Evolutionary conservation across 2,113 vertebrate genomes (phyloP), one percentile per base, ranked within the genome.

Genomic region (Poeciliopsis prolifica): DNA sequence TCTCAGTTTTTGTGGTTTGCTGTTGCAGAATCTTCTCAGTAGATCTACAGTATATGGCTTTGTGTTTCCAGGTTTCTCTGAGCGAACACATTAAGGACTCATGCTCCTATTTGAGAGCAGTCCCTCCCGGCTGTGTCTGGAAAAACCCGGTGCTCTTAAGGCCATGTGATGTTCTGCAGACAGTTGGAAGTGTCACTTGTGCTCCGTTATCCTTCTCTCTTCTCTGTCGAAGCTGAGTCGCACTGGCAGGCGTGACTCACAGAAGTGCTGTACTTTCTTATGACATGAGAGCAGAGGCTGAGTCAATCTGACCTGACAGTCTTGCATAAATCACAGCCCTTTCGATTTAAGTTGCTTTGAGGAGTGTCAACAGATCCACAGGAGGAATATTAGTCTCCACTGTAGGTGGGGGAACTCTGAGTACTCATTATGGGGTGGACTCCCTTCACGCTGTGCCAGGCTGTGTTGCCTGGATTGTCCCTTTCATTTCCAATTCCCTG

Each of bases 261-360:
- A 81, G 87, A 80, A 88, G 75, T 63, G 89, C 89, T 81, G 86
- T 90, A 90, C 88, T 89, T 90, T 86, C 86, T 90, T 91, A 91
- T 83, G 89, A 92, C 91, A 91, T 74, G 30, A 80, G 85, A 84
- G 90, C 75, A 42, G 86, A 81, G 88, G 86, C 90, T 91, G 90
- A 91, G 84, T 85, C 89, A 85, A 91, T 89, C 79, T 83, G 90
- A 92, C 90, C 88, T 90, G 90, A 92, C 89, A 92, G 86, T 81
- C 85, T 92, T 82, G 88, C 86, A 88, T 88, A 92, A 89, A 91
- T 91, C 90, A 83, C 75, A 51, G 80, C 83, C 88, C 84, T 87
- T 58, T 80, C 87, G 61, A 87, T 91, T 91, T 88, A 91, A 90
- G 89, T 91, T 91, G 84, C 90, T 91, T 89, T 88, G 89, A 91